Base-by-base conservation (phyloP, 2,113 vertebrate species). In the Aspidoscelis tigris region DNA sequence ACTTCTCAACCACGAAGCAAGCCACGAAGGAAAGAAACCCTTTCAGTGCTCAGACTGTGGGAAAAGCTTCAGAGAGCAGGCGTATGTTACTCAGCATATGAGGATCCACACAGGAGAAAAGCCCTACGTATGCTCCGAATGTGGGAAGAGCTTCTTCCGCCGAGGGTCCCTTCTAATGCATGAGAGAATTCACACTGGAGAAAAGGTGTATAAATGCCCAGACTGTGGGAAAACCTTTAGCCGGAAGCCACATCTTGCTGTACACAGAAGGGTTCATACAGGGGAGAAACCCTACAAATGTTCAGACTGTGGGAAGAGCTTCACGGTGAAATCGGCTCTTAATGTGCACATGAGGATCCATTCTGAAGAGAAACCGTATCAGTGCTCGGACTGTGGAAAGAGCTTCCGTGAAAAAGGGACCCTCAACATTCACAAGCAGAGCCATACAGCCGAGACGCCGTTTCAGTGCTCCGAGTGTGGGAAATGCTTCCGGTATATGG, bases 71-170 rank as follows among this genome's bases (percentile, higher is more conserved):
- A 84, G 83, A 4, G 85, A 89, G 33, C 88, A 88, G 69, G 85
- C 81, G 2, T 87, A 87, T 2, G 85, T 93, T 9, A 75, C 84
- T n/a, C 82, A 88, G 11, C 94, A 95, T 70, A 80, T 87, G 61
- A 90, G 91, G 65, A 75, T 85, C 70, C 90, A 93, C 78, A 86
- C 86, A 0, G 93, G 89, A 76, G 88, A 94, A 87, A 90, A 86
- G 78, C 88, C 90, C 0, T 93, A 91, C 66, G 64, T 71, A 5
- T 95, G 94, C 77, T 6, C 21, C 5, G 66, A 94, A 71, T 97
- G 96, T 61, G 84, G 91, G 33, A 96, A 95, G 80, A 88, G 74
- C 58, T 92, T 92, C 79, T 84, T 87, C 82, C 88, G 91, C 76
- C 80, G 47, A 41, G 88, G 88, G 58, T 88, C 88, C 66, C 89